Evolutionary conservation across 2,797 vertebrate genomes (phyloP), one percentile per base, ranked within the genome.

Genomic region (Anguilla obscura): DNA sequence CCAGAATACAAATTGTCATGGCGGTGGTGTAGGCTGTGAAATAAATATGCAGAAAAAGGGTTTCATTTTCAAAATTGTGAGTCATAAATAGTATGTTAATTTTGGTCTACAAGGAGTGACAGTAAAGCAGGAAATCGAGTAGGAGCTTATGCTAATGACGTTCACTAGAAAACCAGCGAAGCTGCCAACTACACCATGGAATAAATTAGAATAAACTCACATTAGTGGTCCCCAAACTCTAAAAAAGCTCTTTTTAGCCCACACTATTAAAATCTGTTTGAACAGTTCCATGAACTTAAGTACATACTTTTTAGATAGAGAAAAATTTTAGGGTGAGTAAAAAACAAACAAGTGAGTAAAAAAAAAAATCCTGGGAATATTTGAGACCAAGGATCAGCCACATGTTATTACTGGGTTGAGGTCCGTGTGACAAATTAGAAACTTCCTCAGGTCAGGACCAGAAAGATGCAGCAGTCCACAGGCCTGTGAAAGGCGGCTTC

Each of bases 41-140:
- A 56, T 33, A 58, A 84, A 84, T 84, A 54, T 24, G 85, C 85
- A 54, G 54, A 69, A 14, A 36, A 27, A 8, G 85, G 63, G 50
- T 76, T 86, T 74, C 66, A 86, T 76, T 86, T 76, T 86, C 48
- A 71, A 52, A n/a, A 71, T 30, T 71, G 27, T 60, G 63, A 30
- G 45, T 30, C 50, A 50, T 27, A 76, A 48, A 76, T 54, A 76
- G 50, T 76, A 18, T 76, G 18, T 76, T 52, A 48, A 74, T 50
- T 86, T 14, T 54, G 71, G n/a, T 74, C 24, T 86, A 71, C n/a
- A 74, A 86, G 33, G 66, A 71, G 5, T 48, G 45, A 74, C 66
- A 86, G 63, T 33, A 24, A 66, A 76, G 60, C 58, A 69, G 63
- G 85, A 48, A 27, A 69, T 86, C 12, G 18, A 66, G 63, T 9